Evolutionary conservation across 2,797 vertebrate species (phyloP), one percentile per base, ranked within the genome.

Genomic region (Pangasius larnaudii): DNA sequence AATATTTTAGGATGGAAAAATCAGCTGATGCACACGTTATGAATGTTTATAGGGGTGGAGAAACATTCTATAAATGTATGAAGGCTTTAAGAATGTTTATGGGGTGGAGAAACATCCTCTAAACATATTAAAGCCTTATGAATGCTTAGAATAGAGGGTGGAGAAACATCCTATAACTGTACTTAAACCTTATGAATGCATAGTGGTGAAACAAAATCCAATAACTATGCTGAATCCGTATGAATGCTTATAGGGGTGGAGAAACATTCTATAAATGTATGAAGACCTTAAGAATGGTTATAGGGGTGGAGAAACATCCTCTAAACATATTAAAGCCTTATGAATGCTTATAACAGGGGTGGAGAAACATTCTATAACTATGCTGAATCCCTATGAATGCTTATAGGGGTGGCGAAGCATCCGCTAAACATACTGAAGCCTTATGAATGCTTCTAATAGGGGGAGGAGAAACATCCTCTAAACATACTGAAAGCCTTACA

Each of bases 11-110:
- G 30, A 69, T 36, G 39, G 3, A 67, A 65, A 67, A 30, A 65
- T 63, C 79, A 63, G 56, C 24, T 19, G 27, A 3, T 27, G 6
- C 14, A 27, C 19, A 80, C 22, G 13, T 61, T 18, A 36, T 61
- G 42, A 10, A 58, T 85, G 84, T n/a, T 85, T 72, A 74, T 9
- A 63, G 16, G 16, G 72, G 27, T 78, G 58, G n/a, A 61, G 22
- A 81, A 22, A 79, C 51, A 79, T 27, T 14, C 79, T n/a, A 1
- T 59, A 42, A 36, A 61, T 36, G n/a, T 19, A 42, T 9, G 0
- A 16, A 63, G 63, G 33, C 56, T 10, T 36, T 2, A 58, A 24
- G 19, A 80, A 39, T 13, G 30, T 9, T 56, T 24, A 80, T n/a
- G n/a, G 53, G 16, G 30, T 24, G 22, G 33, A 61, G 22, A 81